Base-by-base conservation (phyloP, 2,113 vertebrate species). In the Genyomyrus donnyi region DNA sequence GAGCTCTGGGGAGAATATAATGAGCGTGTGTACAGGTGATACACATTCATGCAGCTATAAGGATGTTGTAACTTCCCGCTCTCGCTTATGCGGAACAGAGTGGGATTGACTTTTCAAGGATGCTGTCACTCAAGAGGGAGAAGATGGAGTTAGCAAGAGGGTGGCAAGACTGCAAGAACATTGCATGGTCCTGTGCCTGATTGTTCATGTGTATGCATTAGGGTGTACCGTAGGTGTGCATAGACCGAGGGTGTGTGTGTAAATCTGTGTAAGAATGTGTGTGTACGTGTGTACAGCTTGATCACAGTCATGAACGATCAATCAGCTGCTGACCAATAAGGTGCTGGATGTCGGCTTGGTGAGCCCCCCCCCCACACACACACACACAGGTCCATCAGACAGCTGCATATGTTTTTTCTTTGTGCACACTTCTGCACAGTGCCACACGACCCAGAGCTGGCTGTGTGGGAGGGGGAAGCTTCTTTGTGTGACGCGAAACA, bases 111-210 rank as follows among this genome's bases (percentile, higher is more conserved):
- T 94, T 99, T 8, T 95, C 96, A 49, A 94, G 91, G 89, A 93
- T 98, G 86, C 96, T 99, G 8, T 91, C 96, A 21, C 95, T 93
- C 89, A 99, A 98, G 93, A 98, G 97, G 93, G 97, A 98, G 93
- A 97, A 98, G 91, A 94, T 95, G 4, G 95, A 97, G 89, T 19
- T 10, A 2, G 17, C 70, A 39, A 77, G 15, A 77, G 70, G 70
- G 70, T 77, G 31, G 70, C 91, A 98, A 42, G 39, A n/a, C 83
- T 19, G 35, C 58, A 27, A 9, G n/a, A 77, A 39, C 31, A 77
- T 17, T 4, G 70, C 13, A 4, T 5, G 70, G 31, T 10, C 31
- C 5, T 13, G 88, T 66, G 42, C 50, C 31, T 5, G 27, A 31
- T 27, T 35, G 15, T 19, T 42, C 86, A 5, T 88, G 7, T 66